These are phyloP conservation scores for Drosophila watanabei DNA, from an alignment of 1,140 invertebrate species.

Conservation along the genomic window DNA sequence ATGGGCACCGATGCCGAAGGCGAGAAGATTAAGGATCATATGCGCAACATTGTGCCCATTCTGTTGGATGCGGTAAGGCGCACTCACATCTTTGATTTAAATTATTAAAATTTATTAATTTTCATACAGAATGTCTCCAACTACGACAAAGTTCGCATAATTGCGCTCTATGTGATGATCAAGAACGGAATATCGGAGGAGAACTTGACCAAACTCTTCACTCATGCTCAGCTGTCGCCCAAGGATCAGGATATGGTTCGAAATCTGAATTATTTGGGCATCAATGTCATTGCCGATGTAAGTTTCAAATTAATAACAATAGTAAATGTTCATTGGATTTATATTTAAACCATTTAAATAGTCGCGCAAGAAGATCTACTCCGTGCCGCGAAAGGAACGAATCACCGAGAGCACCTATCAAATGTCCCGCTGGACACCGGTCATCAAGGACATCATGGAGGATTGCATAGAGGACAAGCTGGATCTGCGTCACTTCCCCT, in stretches of 20 bases:
- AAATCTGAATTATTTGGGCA: constrained; percentile 97
- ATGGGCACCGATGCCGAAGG: constrained; percentile 99
- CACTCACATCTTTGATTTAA: neutral
- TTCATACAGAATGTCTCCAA: constrained; percentile 89
- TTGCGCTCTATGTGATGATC: constrained; percentile 98
- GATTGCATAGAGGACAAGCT: constrained; percentile 99
- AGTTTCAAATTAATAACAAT: neutral
- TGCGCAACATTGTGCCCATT: constrained; percentile 99
- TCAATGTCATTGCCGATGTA: constrained; percentile 95
- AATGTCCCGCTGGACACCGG: constrained; percentile 99
- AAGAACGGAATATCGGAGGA: constrained; percentile 99
- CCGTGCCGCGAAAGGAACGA: constrained; percentile 96
- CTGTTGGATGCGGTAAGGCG: constrained; percentile 90
- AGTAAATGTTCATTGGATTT: too few species aligned
- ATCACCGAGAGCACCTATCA: constrained; percentile 99
- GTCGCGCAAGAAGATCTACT: constrained; percentile 94
- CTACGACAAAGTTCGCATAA: constrained; percentile 99
- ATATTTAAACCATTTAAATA: neutral
- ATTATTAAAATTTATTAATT: too few species aligned
- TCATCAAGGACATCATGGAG: constrained; percentile 98
- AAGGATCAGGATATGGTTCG: constrained; percentile 98
- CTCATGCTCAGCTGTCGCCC: constrained; percentile 97
- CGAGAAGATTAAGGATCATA: constrained; percentile 99
- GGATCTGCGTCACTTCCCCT: constrained; percentile 98
- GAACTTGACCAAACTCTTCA: constrained; percentile 98